These are phyloP conservation scores for Hoplias malabaricus DNA, from an alignment of 2,113 vertebrate genomes.

Conservation along the genomic window DNA sequence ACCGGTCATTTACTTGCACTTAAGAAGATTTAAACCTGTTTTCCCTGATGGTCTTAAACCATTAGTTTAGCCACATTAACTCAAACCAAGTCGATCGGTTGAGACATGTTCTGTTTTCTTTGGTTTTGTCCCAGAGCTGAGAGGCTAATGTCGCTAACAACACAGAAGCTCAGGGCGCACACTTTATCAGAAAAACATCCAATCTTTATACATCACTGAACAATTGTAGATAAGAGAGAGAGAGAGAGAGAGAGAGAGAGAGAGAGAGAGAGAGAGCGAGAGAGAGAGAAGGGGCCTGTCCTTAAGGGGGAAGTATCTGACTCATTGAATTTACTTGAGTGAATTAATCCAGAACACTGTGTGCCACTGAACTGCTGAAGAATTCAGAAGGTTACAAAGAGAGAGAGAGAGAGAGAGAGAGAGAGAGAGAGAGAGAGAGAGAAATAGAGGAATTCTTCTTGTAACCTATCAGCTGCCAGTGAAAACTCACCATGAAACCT, in stretches of 20 bases:
- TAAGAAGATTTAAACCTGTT: too few relatives aligned
- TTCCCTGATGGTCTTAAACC: too few relatives aligned
- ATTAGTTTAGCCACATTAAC: too few relatives aligned
- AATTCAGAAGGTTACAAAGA: slow-evolving; percentile 39
- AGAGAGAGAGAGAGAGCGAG: slow-evolving; percentile 24
- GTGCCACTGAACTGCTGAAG: not conserved
- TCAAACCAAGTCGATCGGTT: too few relatives aligned
- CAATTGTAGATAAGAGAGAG: not conserved
- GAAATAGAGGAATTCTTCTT: slow-evolving; percentile 17
- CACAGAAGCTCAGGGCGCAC: too few relatives aligned
- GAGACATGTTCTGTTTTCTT: too few relatives aligned
- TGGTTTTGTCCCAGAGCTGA: too few relatives aligned
- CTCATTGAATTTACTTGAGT: slow-evolving; percentile 7
- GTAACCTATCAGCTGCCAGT: slow-evolving; percentile 31
- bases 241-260: not conserved
- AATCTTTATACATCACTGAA: too few relatives aligned
- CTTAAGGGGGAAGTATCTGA: not conserved
- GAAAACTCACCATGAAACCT: not conserved
- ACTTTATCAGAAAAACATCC: too few relatives aligned
- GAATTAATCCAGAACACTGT: not conserved
- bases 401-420: not conserved
- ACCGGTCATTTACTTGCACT: too few relatives aligned
- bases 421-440: slow-evolving; percentile 18
- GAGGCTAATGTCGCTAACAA: too few relatives aligned
- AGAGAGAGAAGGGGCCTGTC: slow-evolving; percentile 24